Base-by-base conservation (phyloP, 2,113 vertebrate genomes). In the Pseudopodoces humilis region DNA sequence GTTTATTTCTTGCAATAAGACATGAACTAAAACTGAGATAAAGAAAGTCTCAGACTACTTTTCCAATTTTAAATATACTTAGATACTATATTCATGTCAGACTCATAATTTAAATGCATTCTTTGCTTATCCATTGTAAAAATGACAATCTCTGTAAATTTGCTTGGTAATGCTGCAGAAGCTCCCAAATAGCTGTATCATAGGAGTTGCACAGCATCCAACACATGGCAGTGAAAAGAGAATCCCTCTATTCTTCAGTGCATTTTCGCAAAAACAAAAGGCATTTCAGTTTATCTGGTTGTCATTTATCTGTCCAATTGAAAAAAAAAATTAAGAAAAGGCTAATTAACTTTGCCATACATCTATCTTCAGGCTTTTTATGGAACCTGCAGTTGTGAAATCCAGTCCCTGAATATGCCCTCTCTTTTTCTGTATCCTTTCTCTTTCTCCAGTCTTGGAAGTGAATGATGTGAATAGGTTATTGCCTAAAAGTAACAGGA, bases 1-100 rank as follows among this genome's bases (percentile, higher is more conserved):
- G 84, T 89, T 84, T 94, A 72, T 84, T 92, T 89, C 35, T 86
- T 86, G 44, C 31, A 78, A 71, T 78, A 91, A 96, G 2, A 59
- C 8, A 14, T 47, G 55, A 86, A 78, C 43, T 88, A 49, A 81
- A 84, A 81, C 12, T 28, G 31, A 83, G 20, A 19, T 81, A 74
- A 86, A 81, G 43, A 60, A 75, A 71, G 41, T 55, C 39, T 81
- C 13, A 44, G 24, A 7, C 39, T 84, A 14, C 44, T 76, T 93
- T 92, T 86, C 71, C 71, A 55, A 75, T 81, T 83, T 70, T 78
- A 70, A 74, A 59, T 55, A 69, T 43, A 33, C 39, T 79, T 88
- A 55, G 74, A 67, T 46, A 65, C 18, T 68, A 25, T 67, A 70
- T 83, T 92, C 10, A 17, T 47, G 9, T 90, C 79, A 93, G 53